Evolutionary conservation across 2,113 vertebrate genomes (phyloP).

Genomic region (Chionomys nivalis): DNA sequence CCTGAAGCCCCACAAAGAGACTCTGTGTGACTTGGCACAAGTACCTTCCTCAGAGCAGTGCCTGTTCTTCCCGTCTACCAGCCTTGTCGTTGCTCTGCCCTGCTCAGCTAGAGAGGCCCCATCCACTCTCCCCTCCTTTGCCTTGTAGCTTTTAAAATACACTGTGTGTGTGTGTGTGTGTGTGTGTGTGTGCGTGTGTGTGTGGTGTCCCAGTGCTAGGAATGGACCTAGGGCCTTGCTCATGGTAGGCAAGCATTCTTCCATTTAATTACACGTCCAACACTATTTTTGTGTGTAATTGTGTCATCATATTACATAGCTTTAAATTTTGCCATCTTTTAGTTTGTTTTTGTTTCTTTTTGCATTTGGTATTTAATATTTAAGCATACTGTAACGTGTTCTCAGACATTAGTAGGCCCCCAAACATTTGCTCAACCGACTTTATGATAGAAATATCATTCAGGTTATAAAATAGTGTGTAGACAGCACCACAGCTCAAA

Average conservation of each 20-base stretch:
- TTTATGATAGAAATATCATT: no score
- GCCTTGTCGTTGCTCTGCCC: background rate
- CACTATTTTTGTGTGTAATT: background rate
- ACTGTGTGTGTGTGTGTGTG: background rate
- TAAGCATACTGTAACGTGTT: no score
- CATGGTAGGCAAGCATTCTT: background rate
- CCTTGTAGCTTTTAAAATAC: background rate
- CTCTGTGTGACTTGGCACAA: background rate
- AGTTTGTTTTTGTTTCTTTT: background rate
- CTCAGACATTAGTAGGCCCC: no score
- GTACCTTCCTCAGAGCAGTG: background rate
- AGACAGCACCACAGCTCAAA: no score
- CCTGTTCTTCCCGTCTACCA: no score
- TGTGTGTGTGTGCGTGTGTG: background rate
- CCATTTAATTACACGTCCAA: background rate
- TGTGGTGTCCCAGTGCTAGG: background rate
- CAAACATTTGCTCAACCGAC: no score
- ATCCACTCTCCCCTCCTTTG: background rate
- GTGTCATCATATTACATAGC: background rate
- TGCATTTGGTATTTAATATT: background rate
- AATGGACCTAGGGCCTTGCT: background rate
- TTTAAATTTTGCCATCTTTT: background rate
- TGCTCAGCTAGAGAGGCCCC: background rate
- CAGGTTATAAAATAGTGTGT: no score
- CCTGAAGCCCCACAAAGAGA: background rate